Evolutionary conservation across 2,888 invertebrate species (phyloP).

Genomic region (Camponotus fellah): DNA sequence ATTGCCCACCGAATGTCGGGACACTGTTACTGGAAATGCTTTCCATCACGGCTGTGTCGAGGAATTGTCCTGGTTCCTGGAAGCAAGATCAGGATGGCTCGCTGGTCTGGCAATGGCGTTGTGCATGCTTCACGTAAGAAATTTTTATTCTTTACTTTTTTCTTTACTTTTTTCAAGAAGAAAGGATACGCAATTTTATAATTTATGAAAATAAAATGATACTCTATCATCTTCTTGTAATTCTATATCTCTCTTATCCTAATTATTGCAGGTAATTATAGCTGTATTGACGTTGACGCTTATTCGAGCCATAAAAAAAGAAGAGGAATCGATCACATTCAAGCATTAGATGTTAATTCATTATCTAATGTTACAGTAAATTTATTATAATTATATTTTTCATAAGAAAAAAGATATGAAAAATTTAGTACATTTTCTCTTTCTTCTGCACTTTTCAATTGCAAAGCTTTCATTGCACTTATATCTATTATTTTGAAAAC

Average conservation of each 20-base stretch:
- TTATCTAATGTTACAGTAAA: not conserved
- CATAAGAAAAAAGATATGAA: not conserved
- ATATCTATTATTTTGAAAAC: not conserved
- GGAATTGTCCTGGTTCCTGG: slow-evolving; percentile 95
- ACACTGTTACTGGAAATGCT: slow-evolving; percentile 95
- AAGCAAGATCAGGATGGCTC: slow-evolving; percentile 94
- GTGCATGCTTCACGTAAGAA: slow-evolving; percentile 92
- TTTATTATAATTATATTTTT: slow-evolving; percentile 27
- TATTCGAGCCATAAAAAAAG: slow-evolving; percentile 92
- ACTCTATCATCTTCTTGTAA: not conserved
- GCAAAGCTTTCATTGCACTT: not conserved
- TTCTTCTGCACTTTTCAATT: not conserved
- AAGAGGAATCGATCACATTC: slow-evolving; percentile 89
- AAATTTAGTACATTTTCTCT: not conserved
- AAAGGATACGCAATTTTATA: not conserved
- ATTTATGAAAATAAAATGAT: not conserved
- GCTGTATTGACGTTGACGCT: slow-evolving; percentile 91
- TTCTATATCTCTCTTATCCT: not conserved
- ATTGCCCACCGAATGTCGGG: slow-evolving; percentile 93
- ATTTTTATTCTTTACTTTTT: not conserved
- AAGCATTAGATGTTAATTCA: slow-evolving; percentile 82
- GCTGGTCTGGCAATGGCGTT: slow-evolving; percentile 92
- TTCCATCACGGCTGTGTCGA: slow-evolving; percentile 96
- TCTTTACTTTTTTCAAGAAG: slow-evolving; percentile 64
- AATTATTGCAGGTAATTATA: slow-evolving; percentile 88